A percentile compares a stretch with the other conserved stretches of the same genome.
Conservation (phyloP, 2,113 vertebrate species). For the Alethe castanea region DNA sequence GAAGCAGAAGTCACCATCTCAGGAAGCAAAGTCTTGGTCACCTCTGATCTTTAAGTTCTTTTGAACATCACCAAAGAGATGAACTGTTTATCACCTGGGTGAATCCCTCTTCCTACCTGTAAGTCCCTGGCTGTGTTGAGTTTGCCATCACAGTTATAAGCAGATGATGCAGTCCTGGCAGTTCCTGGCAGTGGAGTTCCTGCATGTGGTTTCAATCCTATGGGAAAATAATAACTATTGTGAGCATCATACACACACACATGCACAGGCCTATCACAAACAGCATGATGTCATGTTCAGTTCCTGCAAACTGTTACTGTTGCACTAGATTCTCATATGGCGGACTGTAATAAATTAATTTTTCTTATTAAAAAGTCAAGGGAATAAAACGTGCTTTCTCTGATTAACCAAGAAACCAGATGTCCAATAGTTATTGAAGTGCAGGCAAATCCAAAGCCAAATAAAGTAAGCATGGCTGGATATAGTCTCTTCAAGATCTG, state of each 20-base stretch:
- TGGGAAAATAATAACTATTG: background rate
- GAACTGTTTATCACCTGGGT: background rate
- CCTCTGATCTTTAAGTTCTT: background rate
- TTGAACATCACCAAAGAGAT: background rate
- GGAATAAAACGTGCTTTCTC: background rate
- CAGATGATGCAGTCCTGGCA: background rate
- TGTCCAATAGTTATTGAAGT: slow-evolving; percentile 29
- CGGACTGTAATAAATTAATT: background rate
- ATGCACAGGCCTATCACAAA: background rate
- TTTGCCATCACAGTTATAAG: rapidly evolving
- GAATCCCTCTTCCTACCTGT: background rate
- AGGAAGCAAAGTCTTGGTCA: background rate
- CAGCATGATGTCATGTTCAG: background rate
- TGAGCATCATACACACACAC: background rate
- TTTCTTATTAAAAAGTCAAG: background rate
- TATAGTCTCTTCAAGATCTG: background rate
- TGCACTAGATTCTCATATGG: background rate
- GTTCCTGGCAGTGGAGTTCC: background rate
- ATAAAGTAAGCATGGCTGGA: slow-evolving; percentile 27
- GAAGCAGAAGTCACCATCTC: background rate
- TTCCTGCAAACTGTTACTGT: background rate
- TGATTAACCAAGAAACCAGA: slow-evolving; percentile 29
- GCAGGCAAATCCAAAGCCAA: slow-evolving; percentile 20
- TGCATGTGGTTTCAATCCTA: background rate
- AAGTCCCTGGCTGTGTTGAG: background rate